phyloP scores from a whole-genome alignment of 2,888 invertebrate genomes.

The Rapana venosa region DNA sequence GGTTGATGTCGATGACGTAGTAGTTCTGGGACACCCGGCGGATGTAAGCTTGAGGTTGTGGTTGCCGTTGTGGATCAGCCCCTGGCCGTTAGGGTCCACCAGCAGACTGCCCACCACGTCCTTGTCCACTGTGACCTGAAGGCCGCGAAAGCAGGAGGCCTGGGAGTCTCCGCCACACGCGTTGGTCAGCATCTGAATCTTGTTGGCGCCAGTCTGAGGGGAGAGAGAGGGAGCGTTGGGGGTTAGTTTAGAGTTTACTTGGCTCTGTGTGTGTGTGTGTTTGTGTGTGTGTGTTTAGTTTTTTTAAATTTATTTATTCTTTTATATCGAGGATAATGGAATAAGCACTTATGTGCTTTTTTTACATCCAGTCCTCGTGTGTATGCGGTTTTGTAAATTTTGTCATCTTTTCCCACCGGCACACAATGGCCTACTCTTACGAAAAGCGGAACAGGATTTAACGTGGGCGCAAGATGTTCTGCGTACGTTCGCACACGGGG shows the following conservation, averaged over 20 bases:
- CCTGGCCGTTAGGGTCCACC: constrained; percentile 10
- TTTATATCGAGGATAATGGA: no score
- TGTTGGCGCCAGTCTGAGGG: not conserved
- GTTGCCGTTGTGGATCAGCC: constrained; percentile 24
- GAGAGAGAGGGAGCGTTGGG: not conserved
- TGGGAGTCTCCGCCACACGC: not conserved
- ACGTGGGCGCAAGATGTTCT: no score
- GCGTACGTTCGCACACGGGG: no score
- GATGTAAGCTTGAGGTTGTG: constrained; percentile 7
- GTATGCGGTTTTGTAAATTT: no score
- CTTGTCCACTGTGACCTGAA: constrained; percentile 11
- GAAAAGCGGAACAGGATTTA: no score
- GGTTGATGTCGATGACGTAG: constrained; percentile 35
- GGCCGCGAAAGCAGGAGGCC: not conserved
- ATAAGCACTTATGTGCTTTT: no score
- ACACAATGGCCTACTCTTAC: no score
- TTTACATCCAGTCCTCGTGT: no score
- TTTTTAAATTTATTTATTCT: no score
- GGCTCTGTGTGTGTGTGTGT: constrained; percentile 14
- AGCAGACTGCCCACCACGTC: not conserved
- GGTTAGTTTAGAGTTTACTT: not conserved
- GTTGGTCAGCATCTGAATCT: constrained; percentile 30
- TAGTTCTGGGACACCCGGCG: constrained; percentile 34
- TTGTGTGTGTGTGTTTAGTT: not conserved
- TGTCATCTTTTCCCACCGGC: no score